Evolutionary conservation across 1,140 invertebrate genomes (phyloP).

Genomic region (Triops cancriformis): DNA sequence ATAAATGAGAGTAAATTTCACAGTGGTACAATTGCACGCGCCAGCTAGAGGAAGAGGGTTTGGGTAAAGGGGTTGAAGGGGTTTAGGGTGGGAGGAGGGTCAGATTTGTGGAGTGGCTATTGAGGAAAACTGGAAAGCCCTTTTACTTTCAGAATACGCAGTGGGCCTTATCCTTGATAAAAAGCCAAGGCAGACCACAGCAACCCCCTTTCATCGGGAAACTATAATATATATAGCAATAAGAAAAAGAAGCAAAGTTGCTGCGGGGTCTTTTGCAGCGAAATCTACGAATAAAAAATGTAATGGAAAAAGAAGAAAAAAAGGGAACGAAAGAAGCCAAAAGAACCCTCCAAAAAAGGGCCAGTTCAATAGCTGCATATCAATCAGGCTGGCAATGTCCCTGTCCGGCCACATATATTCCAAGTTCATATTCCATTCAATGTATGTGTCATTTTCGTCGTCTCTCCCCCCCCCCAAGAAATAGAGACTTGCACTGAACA

Average conservation of each 20-base stretch:
- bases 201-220: conserved; percentile 8
- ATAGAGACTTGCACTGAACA: not conserved
- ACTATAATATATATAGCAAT: conserved; percentile 11
- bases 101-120: conserved; percentile 5
- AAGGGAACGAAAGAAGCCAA: not conserved
- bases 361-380: conserved; percentile 10
- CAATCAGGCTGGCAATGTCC: conserved; percentile 5
- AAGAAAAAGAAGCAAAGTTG: not conserved
- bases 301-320: not conserved
- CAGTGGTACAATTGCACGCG: not conserved
- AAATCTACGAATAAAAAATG: not conserved
- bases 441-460: not conserved
- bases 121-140: conserved; percentile 12
- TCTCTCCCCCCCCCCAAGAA: not conserved
- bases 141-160: conserved; percentile 11
- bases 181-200: not conserved
- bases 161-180: not conserved
- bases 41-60: not conserved
- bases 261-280: not conserved
- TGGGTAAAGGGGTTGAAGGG: not conserved
- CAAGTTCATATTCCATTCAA: conserved; percentile 6
- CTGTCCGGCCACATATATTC: conserved; percentile 1
- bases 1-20: not conserved
- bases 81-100: not conserved
- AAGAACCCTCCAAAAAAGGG: not conserved